Evolutionary conservation across 2,113 vertebrate genomes (phyloP), one percentile per base, ranked within the genome.

Genomic region (Corynorhinus townsendii): DNA sequence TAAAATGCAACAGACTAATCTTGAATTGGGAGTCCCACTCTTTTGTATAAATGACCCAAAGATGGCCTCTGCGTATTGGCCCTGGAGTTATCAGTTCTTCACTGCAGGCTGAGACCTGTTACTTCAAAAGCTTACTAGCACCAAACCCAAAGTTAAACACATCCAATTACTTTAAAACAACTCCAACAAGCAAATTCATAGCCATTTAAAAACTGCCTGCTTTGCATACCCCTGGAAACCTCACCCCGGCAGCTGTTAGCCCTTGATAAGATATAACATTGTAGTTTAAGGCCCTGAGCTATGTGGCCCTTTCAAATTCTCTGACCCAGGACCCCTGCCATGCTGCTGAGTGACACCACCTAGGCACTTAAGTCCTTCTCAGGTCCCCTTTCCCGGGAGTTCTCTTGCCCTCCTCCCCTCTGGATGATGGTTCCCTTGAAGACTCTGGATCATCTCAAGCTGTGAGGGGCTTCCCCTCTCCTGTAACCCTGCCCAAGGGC

Each of bases 141-240:
- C 52, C 35, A 73, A 91, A 76, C 2, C 20, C 43, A 75, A 86
- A 56, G 35, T 87, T 88, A 85, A 71, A 77, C 19, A 92, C n/a
- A 76, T 38, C 47, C 43, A 72, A 52, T 92, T 92, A 68, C 77
- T 94, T 87, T 28, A 90, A 69, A 92, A 56, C 17, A 87, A 71
- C 4, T 52, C 26, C 71, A 94, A 95, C 7, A 33, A 81, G 59
- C 20, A 82, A 45, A 68, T 69, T 96, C 66, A 66, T 69, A 90
- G 38, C 62, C 62, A 82, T 26, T 40, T 77, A 89, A n/a, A 81
- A 47, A 16, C 35, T 84, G 9, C 33, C n/a, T 93, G 54, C 38
- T 73, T 89, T 71, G 49, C 35, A 49, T 15, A 28, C 2, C 30
- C 15, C 10, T 52, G 38, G 26, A 90, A 92, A 35, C n/a, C 38